A percentile compares a stretch with the other conserved stretches of the same genome.
These are phyloP conservation scores for Uloborus diversus DNA, from an alignment of 1,140 invertebrate species.

Conservation along the genomic window DNA sequence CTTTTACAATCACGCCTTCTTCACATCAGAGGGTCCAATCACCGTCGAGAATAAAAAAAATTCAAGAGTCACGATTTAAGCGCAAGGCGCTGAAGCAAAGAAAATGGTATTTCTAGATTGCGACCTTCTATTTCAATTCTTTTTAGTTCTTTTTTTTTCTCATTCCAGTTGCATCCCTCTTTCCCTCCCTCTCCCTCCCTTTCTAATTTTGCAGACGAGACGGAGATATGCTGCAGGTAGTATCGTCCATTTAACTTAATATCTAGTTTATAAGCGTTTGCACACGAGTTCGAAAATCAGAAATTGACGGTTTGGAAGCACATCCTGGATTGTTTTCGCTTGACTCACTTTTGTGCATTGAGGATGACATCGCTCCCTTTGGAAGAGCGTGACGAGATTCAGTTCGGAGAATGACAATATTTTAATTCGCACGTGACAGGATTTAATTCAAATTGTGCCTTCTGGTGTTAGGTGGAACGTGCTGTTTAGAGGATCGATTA, in stretches of 20 bases:
- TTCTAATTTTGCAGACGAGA: no score
- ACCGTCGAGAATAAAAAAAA: constrained; percentile 9
- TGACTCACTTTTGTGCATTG: not conserved
- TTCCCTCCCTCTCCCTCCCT: no score
- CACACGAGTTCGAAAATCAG: constrained; percentile 32
- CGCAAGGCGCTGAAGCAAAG: constrained; percentile 27
- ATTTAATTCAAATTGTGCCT: no score
- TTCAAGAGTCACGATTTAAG: constrained; percentile 39
- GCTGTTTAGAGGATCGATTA: no score
- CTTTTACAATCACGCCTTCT: constrained; percentile 26
- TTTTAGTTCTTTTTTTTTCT: not conserved
- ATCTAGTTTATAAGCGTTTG: constrained; percentile 46
- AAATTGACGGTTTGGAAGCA: constrained; percentile 38
- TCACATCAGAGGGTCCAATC: constrained; percentile 24
- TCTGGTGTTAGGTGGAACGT: no score
- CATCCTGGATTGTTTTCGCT: constrained; percentile 42
- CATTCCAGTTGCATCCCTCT: no score
- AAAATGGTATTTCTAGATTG: constrained; percentile 31
- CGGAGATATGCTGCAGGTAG: not conserved
- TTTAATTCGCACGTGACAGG: no score
- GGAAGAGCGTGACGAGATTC: no score
- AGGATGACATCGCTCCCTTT: not conserved
- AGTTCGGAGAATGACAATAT: no score
- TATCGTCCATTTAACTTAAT: constrained; percentile 30
- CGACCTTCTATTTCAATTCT: constrained; percentile 24